Evolutionary conservation across 2,113 vertebrate genomes (phyloP).

Genomic region (Elephas maximus): DNA sequence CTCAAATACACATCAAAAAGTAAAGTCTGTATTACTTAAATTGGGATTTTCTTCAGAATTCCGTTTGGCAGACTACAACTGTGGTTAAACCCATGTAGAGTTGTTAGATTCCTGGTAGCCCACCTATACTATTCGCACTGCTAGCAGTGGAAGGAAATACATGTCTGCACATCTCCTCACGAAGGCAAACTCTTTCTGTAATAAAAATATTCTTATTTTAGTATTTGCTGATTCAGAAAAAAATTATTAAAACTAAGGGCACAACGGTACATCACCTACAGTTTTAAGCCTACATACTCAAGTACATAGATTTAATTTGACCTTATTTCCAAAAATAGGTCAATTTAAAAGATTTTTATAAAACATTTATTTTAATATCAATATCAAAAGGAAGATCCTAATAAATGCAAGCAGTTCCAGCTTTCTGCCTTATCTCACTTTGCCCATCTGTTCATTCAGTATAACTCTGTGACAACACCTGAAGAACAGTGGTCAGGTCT

Average conservation of each 20-base stretch:
- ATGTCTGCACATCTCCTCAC: neutral
- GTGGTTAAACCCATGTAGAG: neutral
- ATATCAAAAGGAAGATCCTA: constrained; percentile 43
- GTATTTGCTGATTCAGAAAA: constrained; percentile 44
- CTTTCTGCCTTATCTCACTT: constrained; percentile 12
- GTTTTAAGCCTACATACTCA: neutral
- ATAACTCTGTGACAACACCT: neutral
- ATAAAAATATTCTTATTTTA: constrained; percentile 27
- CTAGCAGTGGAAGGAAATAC: neutral
- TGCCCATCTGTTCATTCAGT: neutral
- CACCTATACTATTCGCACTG: neutral
- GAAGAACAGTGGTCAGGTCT: constrained; percentile 28
- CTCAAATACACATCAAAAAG: constrained; percentile 48
- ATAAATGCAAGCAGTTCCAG: neutral
- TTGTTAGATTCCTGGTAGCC: neutral
- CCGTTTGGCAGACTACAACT: neutral
- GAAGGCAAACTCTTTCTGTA: neutral
- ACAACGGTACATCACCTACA: neutral
- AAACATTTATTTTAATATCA: neutral
- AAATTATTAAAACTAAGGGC: constrained; percentile 10
- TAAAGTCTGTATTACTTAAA: constrained; percentile 36
- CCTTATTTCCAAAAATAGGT: constrained; percentile 39
- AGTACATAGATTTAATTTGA: constrained; percentile 21
- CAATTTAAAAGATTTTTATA: constrained; percentile 59
- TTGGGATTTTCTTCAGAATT: constrained; percentile 50